Evolutionary conservation across 1,140 invertebrate species (phyloP).

Genomic region (Vanessa atalanta): DNA sequence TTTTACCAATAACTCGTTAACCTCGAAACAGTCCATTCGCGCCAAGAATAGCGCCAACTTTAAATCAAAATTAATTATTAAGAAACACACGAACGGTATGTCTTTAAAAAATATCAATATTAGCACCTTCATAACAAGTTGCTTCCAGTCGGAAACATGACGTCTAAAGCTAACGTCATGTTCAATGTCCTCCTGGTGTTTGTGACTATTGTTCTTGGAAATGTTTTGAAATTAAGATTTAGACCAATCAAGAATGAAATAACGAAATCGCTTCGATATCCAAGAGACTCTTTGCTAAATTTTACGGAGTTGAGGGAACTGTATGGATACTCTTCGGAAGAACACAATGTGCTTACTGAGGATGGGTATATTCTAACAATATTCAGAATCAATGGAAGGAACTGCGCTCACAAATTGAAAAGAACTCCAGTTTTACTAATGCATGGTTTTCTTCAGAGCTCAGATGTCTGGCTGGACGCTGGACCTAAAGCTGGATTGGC

Average conservation of each 20-base stretch:
- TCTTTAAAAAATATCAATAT: background rate
- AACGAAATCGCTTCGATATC: conserved; percentile 42
- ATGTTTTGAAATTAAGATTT: conserved; percentile 25
- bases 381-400: conserved; percentile 62
- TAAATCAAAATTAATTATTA: no score
- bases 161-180: conserved; percentile 48
- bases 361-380: conserved; percentile 80
- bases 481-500: conserved; percentile 84
- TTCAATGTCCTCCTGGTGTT: conserved; percentile 40
- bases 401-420: conserved; percentile 6
- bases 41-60: no score
- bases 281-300: conserved; percentile 43
- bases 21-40: no score
- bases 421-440: conserved; percentile 57
- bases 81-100: no score
- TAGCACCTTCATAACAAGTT: background rate
- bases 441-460: conserved; percentile 86
- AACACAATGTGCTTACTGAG: conserved; percentile 64
- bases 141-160: conserved; percentile 49
- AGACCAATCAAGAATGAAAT: conserved; percentile 38
- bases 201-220: conserved; percentile 35
- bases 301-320: conserved; percentile 47
- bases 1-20: no score
- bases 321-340: conserved; percentile 54
- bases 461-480: conserved; percentile 84